Conservation (phyloP, 2,888 invertebrate genomes). For the Harmothoe impar region DNA sequence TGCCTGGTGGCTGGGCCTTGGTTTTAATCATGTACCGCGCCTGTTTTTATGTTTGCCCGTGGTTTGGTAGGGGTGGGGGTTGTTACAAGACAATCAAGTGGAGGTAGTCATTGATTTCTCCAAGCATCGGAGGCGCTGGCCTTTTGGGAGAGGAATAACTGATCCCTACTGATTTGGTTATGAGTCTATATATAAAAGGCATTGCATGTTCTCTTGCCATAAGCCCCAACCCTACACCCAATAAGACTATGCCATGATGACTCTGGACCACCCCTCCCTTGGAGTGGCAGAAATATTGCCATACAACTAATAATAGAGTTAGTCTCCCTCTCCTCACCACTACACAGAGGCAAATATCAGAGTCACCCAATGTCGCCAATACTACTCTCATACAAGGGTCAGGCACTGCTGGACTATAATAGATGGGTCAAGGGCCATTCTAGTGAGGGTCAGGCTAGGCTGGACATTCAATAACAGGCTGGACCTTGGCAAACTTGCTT, state of each 20-base stretch:
- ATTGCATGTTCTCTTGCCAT: background rate
- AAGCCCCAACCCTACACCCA: background rate
- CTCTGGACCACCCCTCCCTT: background rate
- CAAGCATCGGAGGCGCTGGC: background rate
- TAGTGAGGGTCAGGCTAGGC: too few species aligned
- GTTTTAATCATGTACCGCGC: conserved; percentile 31
- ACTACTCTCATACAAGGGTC: too few species aligned
- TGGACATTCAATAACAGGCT: too few species aligned
- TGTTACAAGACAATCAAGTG: background rate
- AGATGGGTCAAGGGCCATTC: too few species aligned
- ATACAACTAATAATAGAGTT: background rate
- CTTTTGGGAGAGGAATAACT: conserved; percentile 24
- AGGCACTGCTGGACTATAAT: too few species aligned
- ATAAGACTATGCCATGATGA: background rate
- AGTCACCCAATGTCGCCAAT: too few species aligned
- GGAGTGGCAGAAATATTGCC: background rate
- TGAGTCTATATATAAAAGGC: conserved; percentile 15
- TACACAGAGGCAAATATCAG: too few species aligned
- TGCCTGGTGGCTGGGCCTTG: background rate
- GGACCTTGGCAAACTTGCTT: too few species aligned
- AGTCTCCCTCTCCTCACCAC: background rate
- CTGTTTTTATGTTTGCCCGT: conserved; percentile 1
- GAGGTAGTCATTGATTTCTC: background rate
- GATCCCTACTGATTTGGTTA: background rate
- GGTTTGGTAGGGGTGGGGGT: background rate